These are phyloP conservation scores for Drosophila merina DNA, from an alignment of 2,888 invertebrate species.

Conservation along the genomic window DNA sequence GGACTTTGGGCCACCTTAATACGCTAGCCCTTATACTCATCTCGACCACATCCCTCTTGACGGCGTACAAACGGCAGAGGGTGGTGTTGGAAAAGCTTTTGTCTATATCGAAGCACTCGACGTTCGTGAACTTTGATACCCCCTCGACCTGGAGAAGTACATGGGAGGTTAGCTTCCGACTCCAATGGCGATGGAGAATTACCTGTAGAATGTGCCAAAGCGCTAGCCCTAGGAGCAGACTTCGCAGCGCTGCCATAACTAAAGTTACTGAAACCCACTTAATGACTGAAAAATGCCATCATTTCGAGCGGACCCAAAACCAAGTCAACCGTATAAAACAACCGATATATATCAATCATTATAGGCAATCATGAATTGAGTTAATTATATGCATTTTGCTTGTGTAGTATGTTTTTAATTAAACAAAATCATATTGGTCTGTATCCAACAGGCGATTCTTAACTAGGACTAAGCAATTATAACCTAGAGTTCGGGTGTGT, in stretches of 20 bases:
- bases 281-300: constrained; percentile 21
- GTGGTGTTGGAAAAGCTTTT: constrained; percentile 50
- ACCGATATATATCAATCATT: constrained; percentile 28
- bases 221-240: constrained; percentile 13
- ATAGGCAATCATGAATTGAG: constrained; percentile 23
- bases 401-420: constrained; percentile 31
- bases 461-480: constrained; percentile 27
- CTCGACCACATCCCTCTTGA: constrained; percentile 72
- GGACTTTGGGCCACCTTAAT: constrained; percentile 48
- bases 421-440: constrained; percentile 30
- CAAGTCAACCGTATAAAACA: constrained; percentile 18
- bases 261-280: constrained; percentile 5
- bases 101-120: constrained; percentile 60
- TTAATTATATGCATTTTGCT: constrained; percentile 16
- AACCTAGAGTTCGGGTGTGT: constrained; percentile 18
- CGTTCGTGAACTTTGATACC: constrained; percentile 71
- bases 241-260: constrained; percentile 27
- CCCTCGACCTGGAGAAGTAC: constrained; percentile 43
- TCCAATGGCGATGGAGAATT: constrained; percentile 26
- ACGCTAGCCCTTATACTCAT: constrained; percentile 53
- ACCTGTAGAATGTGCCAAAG: constrained; percentile 50
- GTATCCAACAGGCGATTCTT: constrained; percentile 35
- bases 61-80: constrained; percentile 64
- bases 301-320: constrained; percentile 3
- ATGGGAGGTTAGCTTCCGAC: not conserved